A percentile compares a stretch with the other conserved stretches of the same genome.
phyloP scores from a whole-genome alignment of 92 coral and sea anemone genomes.

The Parazoanthus atlanticus region DNA sequence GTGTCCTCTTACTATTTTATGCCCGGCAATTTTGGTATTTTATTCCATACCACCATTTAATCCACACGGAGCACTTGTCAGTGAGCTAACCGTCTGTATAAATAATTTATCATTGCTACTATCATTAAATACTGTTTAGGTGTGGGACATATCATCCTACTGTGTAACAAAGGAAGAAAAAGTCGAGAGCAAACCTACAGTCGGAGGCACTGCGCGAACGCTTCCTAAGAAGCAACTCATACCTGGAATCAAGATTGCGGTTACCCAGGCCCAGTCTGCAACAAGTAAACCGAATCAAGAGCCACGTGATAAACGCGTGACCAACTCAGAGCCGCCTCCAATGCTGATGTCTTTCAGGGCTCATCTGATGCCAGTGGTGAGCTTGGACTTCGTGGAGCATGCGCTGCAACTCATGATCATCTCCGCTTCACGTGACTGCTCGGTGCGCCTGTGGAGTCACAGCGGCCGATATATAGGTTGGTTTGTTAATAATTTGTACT shows the following conservation, averaged over 20 bases:
- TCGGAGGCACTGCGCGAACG: neutral
- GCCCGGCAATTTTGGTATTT: too few species aligned
- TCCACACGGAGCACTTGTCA: too few species aligned
- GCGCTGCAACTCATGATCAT: conserved; percentile 68
- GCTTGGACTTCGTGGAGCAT: conserved; percentile 78
- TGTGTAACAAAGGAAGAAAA: conserved; percentile 57
- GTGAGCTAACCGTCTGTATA: too few species aligned
- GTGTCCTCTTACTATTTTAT: neutral
- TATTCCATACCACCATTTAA: too few species aligned
- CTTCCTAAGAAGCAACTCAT: conserved; percentile 22
- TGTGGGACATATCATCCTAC: conserved; percentile 79
- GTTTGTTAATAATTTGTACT: neutral
- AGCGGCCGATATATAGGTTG: conserved; percentile 83
- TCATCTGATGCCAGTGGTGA: conserved; percentile 72
- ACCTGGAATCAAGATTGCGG: conserved; percentile 28
- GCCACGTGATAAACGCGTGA: conserved; percentile 2
- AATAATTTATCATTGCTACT: neutral
- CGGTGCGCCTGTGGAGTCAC: conserved; percentile 89
- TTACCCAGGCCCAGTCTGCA: neutral
- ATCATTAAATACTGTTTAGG: conserved; percentile 37
- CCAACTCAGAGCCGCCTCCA: conserved; percentile 70
- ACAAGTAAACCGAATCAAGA: neutral
- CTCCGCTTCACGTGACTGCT: conserved; percentile 85
- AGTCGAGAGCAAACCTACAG: neutral
- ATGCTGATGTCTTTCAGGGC: conserved; percentile 74